Evolutionary conservation across 2,888 invertebrate genomes (phyloP), one percentile per base, ranked within the genome.

Genomic region (Chirona hameri): DNA sequence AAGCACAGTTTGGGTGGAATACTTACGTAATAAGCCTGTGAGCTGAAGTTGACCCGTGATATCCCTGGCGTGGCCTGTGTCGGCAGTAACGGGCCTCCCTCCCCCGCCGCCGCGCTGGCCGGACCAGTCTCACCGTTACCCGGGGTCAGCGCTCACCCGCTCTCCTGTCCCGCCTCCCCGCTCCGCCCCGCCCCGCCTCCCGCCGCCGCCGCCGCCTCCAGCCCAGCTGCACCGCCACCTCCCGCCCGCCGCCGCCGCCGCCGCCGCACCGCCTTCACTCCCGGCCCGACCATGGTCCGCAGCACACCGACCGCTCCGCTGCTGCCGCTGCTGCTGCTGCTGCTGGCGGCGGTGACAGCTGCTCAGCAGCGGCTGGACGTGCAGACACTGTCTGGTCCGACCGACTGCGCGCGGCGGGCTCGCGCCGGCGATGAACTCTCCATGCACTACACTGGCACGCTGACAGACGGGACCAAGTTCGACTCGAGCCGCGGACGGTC

Each of bases 401-500:
- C 39, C 21, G 10, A 18, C 5, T 76, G 76, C 46, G 15, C 18
- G 39, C 0, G 9, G 5, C n/a, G 24, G 15, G 31, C 76, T 0
- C 31, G 27, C 1, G 12, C n/a, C 15, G 76, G 76, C 0, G 76
- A 76, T 9, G 39, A 39, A 39, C 76, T 76, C 1, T 31, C 46
- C 39, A 76, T 76, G 76, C 76, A 76, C 46, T 76, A 76, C 46
- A 76, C 76, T 1, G 76, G 76, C 76, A 76, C 76, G 31, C 76
- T 76, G 76, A 7, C 39, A 24, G 76, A 83, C 79, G 83, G 82
- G 9, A 79, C 57, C 14, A 29, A 69, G 55, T 82, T 83, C 57
- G 72, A 72, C 60, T 81, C 60, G 76, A 85, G 84, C 60, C 72
- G 81, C 65, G 79, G 83, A 31, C 82, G 82, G 4, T 81, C 87